Evolutionary conservation across 2,113 vertebrate genomes (phyloP), one percentile per base, ranked within the genome.

Genomic region (Rhipidura dahli): DNA sequence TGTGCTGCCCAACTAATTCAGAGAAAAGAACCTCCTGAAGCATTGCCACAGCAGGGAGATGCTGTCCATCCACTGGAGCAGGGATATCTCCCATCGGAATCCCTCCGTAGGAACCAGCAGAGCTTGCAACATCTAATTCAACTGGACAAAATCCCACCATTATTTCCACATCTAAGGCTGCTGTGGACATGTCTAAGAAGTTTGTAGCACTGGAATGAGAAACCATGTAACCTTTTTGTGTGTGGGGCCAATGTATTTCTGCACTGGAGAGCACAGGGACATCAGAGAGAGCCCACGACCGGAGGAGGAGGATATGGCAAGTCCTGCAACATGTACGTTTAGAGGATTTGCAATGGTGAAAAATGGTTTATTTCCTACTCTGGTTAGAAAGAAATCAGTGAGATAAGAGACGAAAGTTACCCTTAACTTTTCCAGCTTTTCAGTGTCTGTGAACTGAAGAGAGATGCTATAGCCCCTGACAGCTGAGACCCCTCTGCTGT

Each of bases 281-380:
- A 20, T 0, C 28, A 39, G 42, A 53, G 59, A 57, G 31, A 65
- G 61, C 6, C 47, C 61, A n/a, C 0, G 0, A 26, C 8, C 18
- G 53, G 23, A 77, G 11, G 4, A 44, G 30, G 11, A 87, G 33
- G 53, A 65, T 1, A 6, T 0, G 13, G 11, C 35, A 60, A 66
- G 23, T 70, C 39, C 40, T 75, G n/a, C 12, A 61, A 49, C 4
- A 35, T 26, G 26, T 15, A 15, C 0, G 4, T 40, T 22, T 60
- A 42, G 31, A 59, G 24, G 27, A 44, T 70, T 83, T 75, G 10
- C 83, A 87, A 68, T 10, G 10, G 18, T 16, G 19, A 83, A 57
- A 86, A 76, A n/a, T 4, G 1, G 8, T n/a, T 83, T 69, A 10
- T 72, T 72, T 72, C 49, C 47, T 33, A 35, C 23, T 47, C 40